Evolutionary conservation across 2,797 vertebrate genomes (phyloP).

Genomic region (Capromys pilorides): DNA sequence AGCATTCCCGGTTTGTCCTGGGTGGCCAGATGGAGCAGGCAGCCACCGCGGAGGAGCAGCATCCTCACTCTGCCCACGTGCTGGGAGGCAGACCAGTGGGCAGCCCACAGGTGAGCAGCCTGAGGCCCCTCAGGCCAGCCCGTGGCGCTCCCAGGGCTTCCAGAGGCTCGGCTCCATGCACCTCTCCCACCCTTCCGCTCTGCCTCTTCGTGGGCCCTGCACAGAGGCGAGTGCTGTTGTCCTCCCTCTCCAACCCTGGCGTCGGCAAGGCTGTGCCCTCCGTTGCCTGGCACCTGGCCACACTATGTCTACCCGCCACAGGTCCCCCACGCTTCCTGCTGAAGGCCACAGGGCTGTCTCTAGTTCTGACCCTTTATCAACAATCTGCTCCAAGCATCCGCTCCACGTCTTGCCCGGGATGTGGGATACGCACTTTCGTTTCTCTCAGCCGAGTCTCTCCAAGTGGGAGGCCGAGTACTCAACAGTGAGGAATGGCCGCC

Average conservation of each 20-base stretch:
- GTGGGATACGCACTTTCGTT: fast-evolving
- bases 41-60: fast-evolving
- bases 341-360: not conserved
- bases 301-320: fast-evolving
- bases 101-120: fast-evolving
- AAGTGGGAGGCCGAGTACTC: not conserved
- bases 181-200: not conserved
- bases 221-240: not conserved
- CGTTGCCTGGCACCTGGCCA: fast-evolving
- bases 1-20: fast-evolving
- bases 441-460: not conserved
- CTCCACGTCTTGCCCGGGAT: not conserved
- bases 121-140: fast-evolving
- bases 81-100: not conserved
- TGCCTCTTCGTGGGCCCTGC: not conserved
- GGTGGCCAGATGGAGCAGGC: fast-evolving
- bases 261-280: not conserved
- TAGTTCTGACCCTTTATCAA: not conserved
- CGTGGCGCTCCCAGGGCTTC: not conserved
- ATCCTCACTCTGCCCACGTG: too few relatives aligned
- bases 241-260: too few relatives aligned
- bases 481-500: not conserved
- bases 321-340: fast-evolving
- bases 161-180: not conserved
- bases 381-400: not conserved